Percentiles rank a stretch among this genome's conserved stretches.
Evolutionary conservation across 2,888 invertebrate genomes (phyloP).

Genomic region (Tromatobia lineatoria): DNA sequence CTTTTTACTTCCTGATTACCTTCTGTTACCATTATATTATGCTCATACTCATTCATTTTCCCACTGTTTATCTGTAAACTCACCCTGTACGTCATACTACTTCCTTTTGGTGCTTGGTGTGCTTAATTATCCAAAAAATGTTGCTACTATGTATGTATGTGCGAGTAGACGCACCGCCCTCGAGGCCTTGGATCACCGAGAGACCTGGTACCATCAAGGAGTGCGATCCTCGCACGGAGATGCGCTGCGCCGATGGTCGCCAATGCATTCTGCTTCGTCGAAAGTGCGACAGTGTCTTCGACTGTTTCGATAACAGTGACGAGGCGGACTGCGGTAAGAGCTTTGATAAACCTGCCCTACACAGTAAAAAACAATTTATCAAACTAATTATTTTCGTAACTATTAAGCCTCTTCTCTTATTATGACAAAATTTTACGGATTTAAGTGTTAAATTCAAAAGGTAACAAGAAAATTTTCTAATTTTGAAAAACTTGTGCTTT

Average conservation of each 20-base stretch:
- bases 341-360: conserved; percentile 25
- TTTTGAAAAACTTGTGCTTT: too few species aligned
- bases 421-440: too few species aligned
- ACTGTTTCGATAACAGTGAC: conserved; percentile 89
- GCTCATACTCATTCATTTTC: background rate
- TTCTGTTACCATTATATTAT: too few species aligned
- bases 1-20: too few species aligned
- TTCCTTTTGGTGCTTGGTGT: conserved; percentile 61
- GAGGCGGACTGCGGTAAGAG: conserved; percentile 88
- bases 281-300: conserved; percentile 88
- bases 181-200: conserved; percentile 67
- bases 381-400: too few species aligned
- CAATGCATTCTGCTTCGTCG: conserved; percentile 88
- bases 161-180: conserved; percentile 72
- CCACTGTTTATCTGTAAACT: background rate
- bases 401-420: too few species aligned
- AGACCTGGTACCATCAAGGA: conserved; percentile 65
- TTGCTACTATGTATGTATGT: conserved; percentile 69
- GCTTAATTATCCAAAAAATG: conserved; percentile 63
- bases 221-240: conserved; percentile 82
- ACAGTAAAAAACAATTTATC: background rate
- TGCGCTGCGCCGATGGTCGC: conserved; percentile 87
- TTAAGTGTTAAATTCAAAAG: too few species aligned
- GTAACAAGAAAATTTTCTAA: too few species aligned
- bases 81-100: conserved; percentile 29